A percentile compares a stretch with the other conserved stretches of the same genome.
These are phyloP conservation scores for Cephalopholis sonnerati DNA, from an alignment of 2,113 vertebrate species.

Conservation along the genomic window DNA sequence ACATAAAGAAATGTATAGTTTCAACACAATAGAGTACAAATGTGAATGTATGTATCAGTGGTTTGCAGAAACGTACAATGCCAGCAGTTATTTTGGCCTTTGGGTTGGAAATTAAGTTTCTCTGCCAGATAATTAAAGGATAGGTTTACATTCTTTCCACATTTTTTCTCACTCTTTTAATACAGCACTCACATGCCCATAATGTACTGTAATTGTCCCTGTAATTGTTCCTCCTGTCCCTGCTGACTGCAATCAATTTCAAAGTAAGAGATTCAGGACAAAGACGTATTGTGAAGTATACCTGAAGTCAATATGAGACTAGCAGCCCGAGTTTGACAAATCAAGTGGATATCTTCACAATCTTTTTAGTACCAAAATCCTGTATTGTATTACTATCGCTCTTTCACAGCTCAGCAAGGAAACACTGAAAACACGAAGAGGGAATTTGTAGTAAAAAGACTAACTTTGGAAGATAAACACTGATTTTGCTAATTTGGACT, in stretches of 20 bases:
- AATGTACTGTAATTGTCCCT: background rate
- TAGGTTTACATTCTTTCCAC: background rate
- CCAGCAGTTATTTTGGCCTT: too few species aligned
- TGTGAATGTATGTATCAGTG: too few species aligned
- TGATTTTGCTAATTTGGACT: background rate
- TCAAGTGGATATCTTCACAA: constrained; percentile 1
- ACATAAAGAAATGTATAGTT: too few species aligned
- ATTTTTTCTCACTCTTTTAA: background rate
- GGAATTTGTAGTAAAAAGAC: background rate
- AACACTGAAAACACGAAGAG: background rate
- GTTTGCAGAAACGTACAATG: too few species aligned
- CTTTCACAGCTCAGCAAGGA: background rate
- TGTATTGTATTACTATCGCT: background rate
- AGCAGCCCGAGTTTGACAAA: constrained; percentile 4
- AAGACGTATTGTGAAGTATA: background rate
- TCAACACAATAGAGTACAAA: too few species aligned
- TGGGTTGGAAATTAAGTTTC: background rate
- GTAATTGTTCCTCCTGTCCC: background rate
- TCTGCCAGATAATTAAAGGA: background rate
- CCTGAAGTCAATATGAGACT: background rate
- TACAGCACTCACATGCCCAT: background rate
- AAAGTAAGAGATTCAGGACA: background rate
- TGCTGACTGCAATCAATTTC: background rate
- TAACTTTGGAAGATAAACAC: background rate
- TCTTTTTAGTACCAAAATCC: background rate